Evolutionary conservation across 2,113 vertebrate species (phyloP).

Genomic region (Rattus norvegicus): DNA sequence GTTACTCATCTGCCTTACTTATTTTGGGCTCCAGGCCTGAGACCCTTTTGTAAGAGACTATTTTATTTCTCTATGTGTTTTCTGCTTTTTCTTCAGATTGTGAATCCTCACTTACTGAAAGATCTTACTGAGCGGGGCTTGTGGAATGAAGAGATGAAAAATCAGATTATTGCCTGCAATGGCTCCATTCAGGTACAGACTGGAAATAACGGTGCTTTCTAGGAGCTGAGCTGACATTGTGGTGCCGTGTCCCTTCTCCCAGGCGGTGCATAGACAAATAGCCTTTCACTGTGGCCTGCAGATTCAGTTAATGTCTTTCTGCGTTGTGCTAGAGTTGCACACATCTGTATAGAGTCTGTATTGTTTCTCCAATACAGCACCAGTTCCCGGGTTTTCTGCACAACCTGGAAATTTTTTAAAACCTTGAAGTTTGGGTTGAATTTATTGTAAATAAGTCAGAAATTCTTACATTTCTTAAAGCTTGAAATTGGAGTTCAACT

Average conservation of each 20-base stretch:
- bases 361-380: conserved; percentile 35
- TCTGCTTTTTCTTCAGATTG: conserved; percentile 87
- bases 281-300: background rate
- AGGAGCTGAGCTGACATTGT: conserved; percentile 24
- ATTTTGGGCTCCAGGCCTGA: background rate
- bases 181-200: conserved; percentile 95
- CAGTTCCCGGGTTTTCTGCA: conserved; percentile 6
- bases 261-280: background rate
- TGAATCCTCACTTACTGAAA: conserved; percentile 97
- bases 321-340: background rate
- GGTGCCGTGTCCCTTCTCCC: background rate
- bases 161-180: conserved; percentile 95
- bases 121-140: conserved; percentile 95
- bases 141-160: conserved; percentile 98
- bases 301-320: background rate
- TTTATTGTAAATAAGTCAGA: conserved; percentile 3
- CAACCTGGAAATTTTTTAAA: background rate
- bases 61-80: background rate
- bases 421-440: conserved; percentile 18
- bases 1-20: conserved; percentile 53
- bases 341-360: conserved; percentile 3
- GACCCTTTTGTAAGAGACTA: conserved; percentile 43
- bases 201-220: background rate
- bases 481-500: conserved; percentile 58
- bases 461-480: background rate